phyloP scores from a whole-genome alignment of 2,888 invertebrate genomes.

The Dicyrtoma fusca region DNA sequence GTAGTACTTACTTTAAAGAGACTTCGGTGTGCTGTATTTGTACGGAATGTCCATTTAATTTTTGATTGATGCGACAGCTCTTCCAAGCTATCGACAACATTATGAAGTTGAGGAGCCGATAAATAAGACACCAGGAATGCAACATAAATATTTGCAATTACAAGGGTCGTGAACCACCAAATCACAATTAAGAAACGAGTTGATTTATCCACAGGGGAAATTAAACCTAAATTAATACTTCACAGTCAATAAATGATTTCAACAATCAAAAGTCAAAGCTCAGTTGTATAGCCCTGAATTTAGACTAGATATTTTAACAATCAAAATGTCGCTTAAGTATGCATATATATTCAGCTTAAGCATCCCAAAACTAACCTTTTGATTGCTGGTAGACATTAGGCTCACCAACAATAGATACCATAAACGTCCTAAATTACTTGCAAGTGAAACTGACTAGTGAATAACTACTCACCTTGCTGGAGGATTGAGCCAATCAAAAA shows the following conservation, averaged over 20 bases:
- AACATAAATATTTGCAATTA: conserved; percentile 54
- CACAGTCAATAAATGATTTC: background rate
- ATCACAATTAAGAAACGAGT: conserved; percentile 50
- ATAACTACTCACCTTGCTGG: conserved; percentile 47
- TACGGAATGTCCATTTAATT: conserved; percentile 53
- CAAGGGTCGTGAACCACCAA: conserved; percentile 53
- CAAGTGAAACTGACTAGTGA: too few species aligned
- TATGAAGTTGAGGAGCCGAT: conserved; percentile 50
- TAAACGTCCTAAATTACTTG: too few species aligned
- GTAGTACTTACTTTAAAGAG: conserved; percentile 49
- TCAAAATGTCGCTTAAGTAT: too few species aligned
- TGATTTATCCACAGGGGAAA: conserved; percentile 48
- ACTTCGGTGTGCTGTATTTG: conserved; percentile 47
- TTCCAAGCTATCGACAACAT: conserved; percentile 52
- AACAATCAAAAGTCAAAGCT: too few species aligned
- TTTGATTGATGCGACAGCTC: conserved; percentile 44
- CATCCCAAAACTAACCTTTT: too few species aligned
- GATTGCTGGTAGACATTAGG: too few species aligned
- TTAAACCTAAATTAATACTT: conserved; percentile 40
- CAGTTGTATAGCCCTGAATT: too few species aligned
- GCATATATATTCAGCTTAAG: too few species aligned
- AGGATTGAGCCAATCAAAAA: conserved; percentile 55
- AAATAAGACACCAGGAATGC: conserved; percentile 54
- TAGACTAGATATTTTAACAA: too few species aligned
- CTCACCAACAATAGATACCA: too few species aligned